These are phyloP conservation scores for Nycticebus coucang DNA, from an alignment of 2,113 vertebrate species.

Conservation along the genomic window DNA sequence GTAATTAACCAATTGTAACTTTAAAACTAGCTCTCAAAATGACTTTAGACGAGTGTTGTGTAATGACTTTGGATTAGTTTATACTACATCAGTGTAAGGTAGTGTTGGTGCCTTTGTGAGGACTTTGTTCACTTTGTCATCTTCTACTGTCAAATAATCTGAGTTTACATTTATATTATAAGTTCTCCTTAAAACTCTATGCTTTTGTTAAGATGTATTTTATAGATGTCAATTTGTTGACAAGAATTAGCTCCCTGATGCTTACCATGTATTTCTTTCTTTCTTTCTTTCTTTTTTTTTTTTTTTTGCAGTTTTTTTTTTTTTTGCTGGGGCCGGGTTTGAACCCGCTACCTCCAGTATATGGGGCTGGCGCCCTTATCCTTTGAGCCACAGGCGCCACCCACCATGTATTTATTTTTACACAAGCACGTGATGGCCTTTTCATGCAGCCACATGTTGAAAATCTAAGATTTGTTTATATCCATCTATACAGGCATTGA, in stretches of 20 bases:
- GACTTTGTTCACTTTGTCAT: background rate
- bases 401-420: background rate
- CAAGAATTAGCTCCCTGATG: slow-evolving; percentile 29
- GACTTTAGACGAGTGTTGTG: background rate
- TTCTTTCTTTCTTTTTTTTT: too few relatives aligned
- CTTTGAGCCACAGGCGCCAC: too few relatives aligned
- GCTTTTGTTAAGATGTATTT: background rate
- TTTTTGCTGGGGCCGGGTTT: too few relatives aligned
- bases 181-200: background rate
- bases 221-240: background rate
- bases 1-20: background rate
- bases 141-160: slow-evolving; percentile 7
- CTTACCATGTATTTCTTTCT: background rate
- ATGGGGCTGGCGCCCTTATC: too few relatives aligned
- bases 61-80: too few relatives aligned
- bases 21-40: background rate
- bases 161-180: slow-evolving; percentile 27
- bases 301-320: too few relatives aligned
- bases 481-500: background rate
- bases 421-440: background rate
- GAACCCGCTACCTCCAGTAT: too few relatives aligned
- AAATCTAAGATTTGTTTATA: background rate
- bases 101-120: background rate
- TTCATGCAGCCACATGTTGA: background rate
- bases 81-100: background rate